Base-by-base conservation (phyloP, 2,113 vertebrate genomes). In the Lampris megalopsis region DNA sequence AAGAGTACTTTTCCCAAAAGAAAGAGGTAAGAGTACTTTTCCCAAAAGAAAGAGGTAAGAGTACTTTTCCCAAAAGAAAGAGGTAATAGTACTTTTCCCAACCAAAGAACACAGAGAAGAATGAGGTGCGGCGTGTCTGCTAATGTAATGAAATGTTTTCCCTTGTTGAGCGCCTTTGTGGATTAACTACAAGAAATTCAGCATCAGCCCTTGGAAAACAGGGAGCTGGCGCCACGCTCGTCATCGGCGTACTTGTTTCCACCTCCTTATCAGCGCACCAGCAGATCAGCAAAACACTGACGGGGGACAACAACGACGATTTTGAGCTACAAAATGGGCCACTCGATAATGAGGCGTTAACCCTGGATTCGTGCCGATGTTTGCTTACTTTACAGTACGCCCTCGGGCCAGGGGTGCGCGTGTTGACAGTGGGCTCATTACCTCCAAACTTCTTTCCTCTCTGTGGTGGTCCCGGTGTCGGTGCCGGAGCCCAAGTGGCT, bases 401-500 rank as follows among this genome's bases (percentile, higher is more conserved):
- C 54, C 49, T 1, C 47, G 11, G 38, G 62, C 61, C 5, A 38
- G 24, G 40, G 41, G 38, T 71, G 52, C 36, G 9, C 41, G 76
- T 83, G 49, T 75, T 4, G 71, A 83, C 66, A 50, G 50, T 59
- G 43, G 47, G 54, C 70, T 47, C 63, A 65, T 56, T 40, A 50
- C 62, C 63, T 75, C 5, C 68, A 72, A 88, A 89, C 53, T 42
- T 80, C 50, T 77, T 54, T 79, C 86, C 84, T 80, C 54, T 71
- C 37, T 45, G 24, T 24, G n/a, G 52, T 60, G 66, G 73, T 56
- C 5, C 75, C 3, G 37, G 40, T 24, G 2, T 71, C 63, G 37
- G 40, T 24, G 2, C 71, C 63, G 70, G 71, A 71, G 58, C 73
- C 74, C 72, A 61, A 84, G 79, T 45, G 65, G 48, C 83, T 77